Percentiles rank a stretch among this genome's conserved stretches.
phyloP scores from a whole-genome alignment of 2,888 invertebrate species.

The Tetragonula carbonaria region DNA sequence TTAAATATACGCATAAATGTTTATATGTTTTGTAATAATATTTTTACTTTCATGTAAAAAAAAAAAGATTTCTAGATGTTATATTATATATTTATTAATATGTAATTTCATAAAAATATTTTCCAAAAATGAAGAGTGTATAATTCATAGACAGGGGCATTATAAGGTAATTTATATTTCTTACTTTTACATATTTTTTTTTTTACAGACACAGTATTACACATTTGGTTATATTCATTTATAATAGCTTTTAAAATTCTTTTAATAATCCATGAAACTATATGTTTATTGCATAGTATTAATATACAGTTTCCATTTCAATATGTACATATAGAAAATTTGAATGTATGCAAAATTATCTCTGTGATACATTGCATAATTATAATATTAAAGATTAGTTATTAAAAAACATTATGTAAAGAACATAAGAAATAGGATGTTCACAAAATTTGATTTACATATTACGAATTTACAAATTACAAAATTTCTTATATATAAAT shows the following conservation, averaged over 20 bases:
- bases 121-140: conserved; percentile 12
- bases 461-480: conserved; percentile 18
- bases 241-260: conserved; percentile 10
- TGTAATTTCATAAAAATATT: conserved; percentile 21
- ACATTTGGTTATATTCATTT: conserved; percentile 37
- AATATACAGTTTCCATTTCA: conserved; percentile 33
- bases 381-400: conserved; percentile 41
- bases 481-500: conserved; percentile 33
- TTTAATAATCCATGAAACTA: conserved; percentile 29
- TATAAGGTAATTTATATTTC: conserved; percentile 49
- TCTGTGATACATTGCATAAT: conserved; percentile 57
- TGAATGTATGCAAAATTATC: conserved; percentile 39
- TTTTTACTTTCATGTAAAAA: conserved; percentile 34
- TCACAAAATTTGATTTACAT: conserved; percentile 15
- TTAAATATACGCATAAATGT: conserved; percentile 24
- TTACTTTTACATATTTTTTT: conserved; percentile 4
- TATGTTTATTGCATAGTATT: conserved; percentile 30
- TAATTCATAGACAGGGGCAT: conserved; percentile 34
- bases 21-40: conserved; percentile 29
- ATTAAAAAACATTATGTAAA: conserved; percentile 25
- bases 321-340: conserved; percentile 29
- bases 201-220: conserved; percentile 36
- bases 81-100: conserved; percentile 27
- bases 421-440: conserved; percentile 33
- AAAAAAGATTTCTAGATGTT: conserved; percentile 29